Percentiles rank a stretch among this genome's conserved stretches.
These are phyloP conservation scores for Leptodirus hochenwartii DNA, from an alignment of 2,888 invertebrate species.

Conservation along the genomic window DNA sequence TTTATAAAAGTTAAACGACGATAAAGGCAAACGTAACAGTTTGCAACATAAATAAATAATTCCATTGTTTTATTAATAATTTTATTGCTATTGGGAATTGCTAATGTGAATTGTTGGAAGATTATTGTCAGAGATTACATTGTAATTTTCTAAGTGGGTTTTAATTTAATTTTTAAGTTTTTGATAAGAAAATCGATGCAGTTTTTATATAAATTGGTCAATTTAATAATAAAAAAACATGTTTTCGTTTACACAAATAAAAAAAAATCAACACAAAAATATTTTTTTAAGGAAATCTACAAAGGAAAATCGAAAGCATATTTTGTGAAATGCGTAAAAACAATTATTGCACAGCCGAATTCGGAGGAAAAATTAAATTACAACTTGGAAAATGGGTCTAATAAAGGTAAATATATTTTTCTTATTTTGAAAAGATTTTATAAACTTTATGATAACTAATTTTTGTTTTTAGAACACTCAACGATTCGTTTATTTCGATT, in stretches of 20 bases:
- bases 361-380: too few relatives aligned
- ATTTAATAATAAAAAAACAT: too few relatives aligned
- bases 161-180: conserved; percentile 5
- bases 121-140: neutral
- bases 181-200: too few relatives aligned
- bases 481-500: conserved; percentile 46
- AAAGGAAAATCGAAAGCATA: conserved; percentile 53
- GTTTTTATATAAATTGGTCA: too few relatives aligned
- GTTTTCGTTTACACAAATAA: too few relatives aligned
- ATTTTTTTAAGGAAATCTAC: conserved; percentile 48
- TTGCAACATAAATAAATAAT: neutral
- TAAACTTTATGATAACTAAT: neutral
- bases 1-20: neutral
- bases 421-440: neutral
- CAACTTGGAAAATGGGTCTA: neutral
- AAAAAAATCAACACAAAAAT: neutral
- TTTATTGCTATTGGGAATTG: too few relatives aligned
- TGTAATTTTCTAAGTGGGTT: neutral
- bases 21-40: neutral
- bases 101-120: too few relatives aligned
- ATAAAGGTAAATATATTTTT: conserved; percentile 1
- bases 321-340: conserved; percentile 42
- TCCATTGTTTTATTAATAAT: too few relatives aligned
- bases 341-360: conserved; percentile 13
- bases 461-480: conserved; percentile 16